phyloP scores from a whole-genome alignment of 2,888 invertebrate genomes.

The Fabriciana adippe region DNA sequence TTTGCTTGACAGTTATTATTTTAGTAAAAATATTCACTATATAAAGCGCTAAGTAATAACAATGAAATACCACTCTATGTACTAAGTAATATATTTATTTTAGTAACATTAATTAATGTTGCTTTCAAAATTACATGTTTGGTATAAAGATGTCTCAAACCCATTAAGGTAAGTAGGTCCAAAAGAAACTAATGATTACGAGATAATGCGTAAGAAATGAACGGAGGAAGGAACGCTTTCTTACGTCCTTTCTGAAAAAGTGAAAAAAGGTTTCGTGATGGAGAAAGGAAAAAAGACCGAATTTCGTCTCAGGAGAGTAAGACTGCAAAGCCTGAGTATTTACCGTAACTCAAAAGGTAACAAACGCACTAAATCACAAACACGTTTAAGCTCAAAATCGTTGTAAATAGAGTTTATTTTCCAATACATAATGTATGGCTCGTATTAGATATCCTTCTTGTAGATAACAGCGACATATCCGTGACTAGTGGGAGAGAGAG shows the following conservation, averaged over 20 bases:
- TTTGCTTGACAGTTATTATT: no score
- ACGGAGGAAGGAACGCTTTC: constrained; percentile 70
- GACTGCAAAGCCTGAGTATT: constrained; percentile 74
- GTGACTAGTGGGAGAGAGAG: constrained; percentile 71
- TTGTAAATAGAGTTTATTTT: constrained; percentile 36
- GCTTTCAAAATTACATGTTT: constrained; percentile 22
- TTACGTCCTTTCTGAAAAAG: constrained; percentile 75
- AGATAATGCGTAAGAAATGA: constrained; percentile 79
- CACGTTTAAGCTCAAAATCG: constrained; percentile 34
- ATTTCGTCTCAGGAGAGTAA: constrained; percentile 81
- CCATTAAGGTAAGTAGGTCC: constrained; percentile 34
- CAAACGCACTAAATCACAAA: constrained; percentile 40
- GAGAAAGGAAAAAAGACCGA: constrained; percentile 77
- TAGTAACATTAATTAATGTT: constrained; percentile 18
- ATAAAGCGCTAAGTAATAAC: no score
- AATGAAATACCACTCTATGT: constrained; percentile 2
- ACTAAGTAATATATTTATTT: constrained; percentile 18
- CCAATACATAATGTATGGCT: constrained; percentile 15
- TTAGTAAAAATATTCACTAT: no score
- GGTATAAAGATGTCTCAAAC: constrained; percentile 34
- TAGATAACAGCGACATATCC: constrained; percentile 72
- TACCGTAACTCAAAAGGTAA: constrained; percentile 47
- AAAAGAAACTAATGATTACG: constrained; percentile 72
- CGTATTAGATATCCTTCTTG: constrained; percentile 49
- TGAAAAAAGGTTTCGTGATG: constrained; percentile 76